Percentiles rank a stretch among this genome's conserved stretches.
phyloP scores from a whole-genome alignment of 2,888 invertebrate genomes.

The Chydorus sphaericus region DNA sequence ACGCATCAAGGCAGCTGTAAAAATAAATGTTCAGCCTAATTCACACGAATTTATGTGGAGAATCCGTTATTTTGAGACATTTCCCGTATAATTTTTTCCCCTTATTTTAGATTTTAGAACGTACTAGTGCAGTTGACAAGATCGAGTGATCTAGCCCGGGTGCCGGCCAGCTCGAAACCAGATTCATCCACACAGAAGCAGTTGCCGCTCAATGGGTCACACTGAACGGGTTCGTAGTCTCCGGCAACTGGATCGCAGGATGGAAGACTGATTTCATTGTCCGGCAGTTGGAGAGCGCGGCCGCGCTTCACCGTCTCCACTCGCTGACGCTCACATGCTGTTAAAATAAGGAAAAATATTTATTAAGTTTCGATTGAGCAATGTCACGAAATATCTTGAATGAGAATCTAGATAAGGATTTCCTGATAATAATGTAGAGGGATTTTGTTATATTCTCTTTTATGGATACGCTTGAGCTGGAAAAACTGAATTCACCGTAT shows the following conservation, averaged over 20 bases:
- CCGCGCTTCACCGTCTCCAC: constrained; percentile 45
- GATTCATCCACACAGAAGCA: constrained; percentile 38
- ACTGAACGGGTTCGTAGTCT: constrained; percentile 26
- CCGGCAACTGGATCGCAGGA: constrained; percentile 25
- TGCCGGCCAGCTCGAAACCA: constrained; percentile 28
- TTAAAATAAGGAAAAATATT: constrained; percentile 16
- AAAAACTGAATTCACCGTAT: too few relatives aligned
- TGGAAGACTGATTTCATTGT: constrained; percentile 23
- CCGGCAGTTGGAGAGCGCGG: constrained; percentile 38
- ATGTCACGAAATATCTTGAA: too few relatives aligned
- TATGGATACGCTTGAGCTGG: too few relatives aligned
- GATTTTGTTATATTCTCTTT: too few relatives aligned
- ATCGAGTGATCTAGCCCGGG: constrained; percentile 23
- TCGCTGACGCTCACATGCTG: constrained; percentile 50
- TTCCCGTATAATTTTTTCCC: too few relatives aligned
- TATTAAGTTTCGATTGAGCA: too few relatives aligned
- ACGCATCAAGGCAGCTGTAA: too few relatives aligned
- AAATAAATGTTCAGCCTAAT: too few relatives aligned
- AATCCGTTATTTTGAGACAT: too few relatives aligned
- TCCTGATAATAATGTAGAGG: too few relatives aligned
- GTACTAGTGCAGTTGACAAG: constrained; percentile 53
- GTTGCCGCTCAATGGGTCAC: constrained; percentile 20
- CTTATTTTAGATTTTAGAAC: too few relatives aligned
- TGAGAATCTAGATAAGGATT: too few relatives aligned
- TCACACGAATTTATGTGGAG: neutral